A percentile compares a stretch with the other conserved stretches of the same genome.
phyloP scores from a whole-genome alignment of 53 echinoderm and acorn worm genomes.

The Holothuria leucospilota region DNA sequence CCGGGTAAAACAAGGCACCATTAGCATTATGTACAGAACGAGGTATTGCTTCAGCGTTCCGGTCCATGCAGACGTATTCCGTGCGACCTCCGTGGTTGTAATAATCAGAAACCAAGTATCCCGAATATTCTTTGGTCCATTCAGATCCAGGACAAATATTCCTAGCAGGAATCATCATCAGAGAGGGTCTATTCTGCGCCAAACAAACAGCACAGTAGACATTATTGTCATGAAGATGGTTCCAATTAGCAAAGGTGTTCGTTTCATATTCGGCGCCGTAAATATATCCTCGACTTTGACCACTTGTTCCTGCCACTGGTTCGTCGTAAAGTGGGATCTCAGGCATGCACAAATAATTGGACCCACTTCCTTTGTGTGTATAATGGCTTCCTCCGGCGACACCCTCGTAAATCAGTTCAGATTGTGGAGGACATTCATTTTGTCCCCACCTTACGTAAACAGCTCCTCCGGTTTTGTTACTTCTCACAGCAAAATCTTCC shows the following conservation, averaged over 20 bases:
- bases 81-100: constrained; percentile 5
- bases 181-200: constrained; percentile 4
- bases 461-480: background rate
- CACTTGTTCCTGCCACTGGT: background rate
- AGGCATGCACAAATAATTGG: constrained; percentile 51
- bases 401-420: constrained; percentile 26
- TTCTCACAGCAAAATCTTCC: background rate
- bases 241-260: background rate
- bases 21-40: constrained; percentile 14
- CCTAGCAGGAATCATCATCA: constrained; percentile 58
- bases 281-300: background rate
- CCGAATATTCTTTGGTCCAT: constrained; percentile 57
- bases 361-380: constrained; percentile 35
- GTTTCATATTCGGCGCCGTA: constrained; percentile 60
- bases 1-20: constrained; percentile 47
- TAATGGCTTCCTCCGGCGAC: constrained; percentile 48
- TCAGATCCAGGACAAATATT: constrained; percentile 44
- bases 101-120: constrained; percentile 31
- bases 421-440: constrained; percentile 6
- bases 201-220: constrained; percentile 52
- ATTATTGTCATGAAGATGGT: constrained; percentile 35
- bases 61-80: constrained; percentile 53
- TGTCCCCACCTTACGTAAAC: constrained; percentile 40
- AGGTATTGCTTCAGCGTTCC: constrained; percentile 29
- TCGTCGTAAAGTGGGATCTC: constrained; percentile 45